These are phyloP conservation scores for Drosophila kepulauana DNA, from an alignment of 1,140 invertebrate genomes.

Conservation along the genomic window DNA sequence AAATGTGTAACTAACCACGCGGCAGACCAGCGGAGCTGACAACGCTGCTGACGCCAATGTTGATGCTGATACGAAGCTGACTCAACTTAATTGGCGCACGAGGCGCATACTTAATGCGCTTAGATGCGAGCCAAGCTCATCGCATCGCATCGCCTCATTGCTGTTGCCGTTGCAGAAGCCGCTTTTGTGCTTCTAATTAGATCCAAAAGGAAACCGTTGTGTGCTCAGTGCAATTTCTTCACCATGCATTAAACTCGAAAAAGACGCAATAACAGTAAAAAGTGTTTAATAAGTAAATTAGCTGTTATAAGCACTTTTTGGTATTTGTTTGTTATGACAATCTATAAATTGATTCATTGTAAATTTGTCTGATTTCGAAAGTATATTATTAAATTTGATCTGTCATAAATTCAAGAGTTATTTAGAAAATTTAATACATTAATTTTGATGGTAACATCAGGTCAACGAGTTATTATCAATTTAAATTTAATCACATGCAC, in stretches of 20 bases:
- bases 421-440: not conserved
- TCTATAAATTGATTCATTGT: not conserved
- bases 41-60: not conserved
- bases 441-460: not conserved
- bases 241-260: not conserved
- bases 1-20: constrained; percentile 46
- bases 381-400: no score
- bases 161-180: constrained; percentile 54
- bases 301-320: constrained; percentile 24
- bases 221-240: constrained; percentile 32
- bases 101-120: constrained; percentile 81
- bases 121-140: constrained; percentile 59
- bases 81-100: constrained; percentile 78
- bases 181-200: constrained; percentile 71
- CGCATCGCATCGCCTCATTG: constrained; percentile 34
- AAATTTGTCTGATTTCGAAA: not conserved
- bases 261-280: not conserved
- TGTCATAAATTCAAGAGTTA: not conserved
- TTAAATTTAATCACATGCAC: constrained; percentile 14
- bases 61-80: constrained; percentile 49
- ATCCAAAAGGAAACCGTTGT: constrained; percentile 54
- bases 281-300: constrained; percentile 27
- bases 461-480: not conserved
- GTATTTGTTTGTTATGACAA: not conserved
- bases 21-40: constrained; percentile 7